phyloP scores from a whole-genome alignment of 2,888 invertebrate species.

The Tanytarsus gracilentus region DNA sequence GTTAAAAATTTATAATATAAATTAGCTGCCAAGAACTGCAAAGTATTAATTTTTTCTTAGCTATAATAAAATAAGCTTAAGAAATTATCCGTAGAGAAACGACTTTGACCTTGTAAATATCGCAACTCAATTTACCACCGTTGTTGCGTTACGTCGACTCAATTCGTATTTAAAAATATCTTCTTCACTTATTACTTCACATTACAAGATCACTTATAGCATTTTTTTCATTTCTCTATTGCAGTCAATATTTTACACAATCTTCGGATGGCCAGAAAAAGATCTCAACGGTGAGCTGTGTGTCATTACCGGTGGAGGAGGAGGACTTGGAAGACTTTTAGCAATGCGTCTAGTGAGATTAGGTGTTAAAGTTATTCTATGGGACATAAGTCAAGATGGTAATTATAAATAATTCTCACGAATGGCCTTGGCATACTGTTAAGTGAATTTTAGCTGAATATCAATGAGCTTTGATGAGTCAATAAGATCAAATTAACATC shows the following conservation, averaged over 20 bases:
- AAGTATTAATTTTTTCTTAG: too few species aligned
- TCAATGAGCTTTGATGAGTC: background rate
- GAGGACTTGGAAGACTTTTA: constrained; percentile 71
- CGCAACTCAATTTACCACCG: too few species aligned
- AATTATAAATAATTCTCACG: constrained; percentile 21
- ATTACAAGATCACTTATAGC: too few species aligned
- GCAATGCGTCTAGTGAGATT: constrained; percentile 65
- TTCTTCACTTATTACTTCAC: too few species aligned
- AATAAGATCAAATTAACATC: too few species aligned
- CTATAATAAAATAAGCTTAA: too few species aligned
- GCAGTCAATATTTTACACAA: constrained; percentile 51
- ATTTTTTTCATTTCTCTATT: constrained; percentile 33
- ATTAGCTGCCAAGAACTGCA: too few species aligned
- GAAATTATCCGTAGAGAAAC: too few species aligned
- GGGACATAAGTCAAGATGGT: constrained; percentile 85
- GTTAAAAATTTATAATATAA: too few species aligned
- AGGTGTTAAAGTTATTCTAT: constrained; percentile 71
- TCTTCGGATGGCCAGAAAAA: constrained; percentile 54
- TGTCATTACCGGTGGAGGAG: constrained; percentile 82
- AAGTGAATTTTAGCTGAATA: background rate
- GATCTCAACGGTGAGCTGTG: constrained; percentile 63
- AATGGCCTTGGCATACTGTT: background rate
- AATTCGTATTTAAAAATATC: too few species aligned
- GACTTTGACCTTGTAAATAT: too few species aligned
- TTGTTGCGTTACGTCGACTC: too few species aligned